A percentile compares a stretch with the other conserved stretches of the same genome.
These are phyloP conservation scores for Terrapene triunguis DNA, from an alignment of 2,113 vertebrate species.

Conservation along the genomic window DNA sequence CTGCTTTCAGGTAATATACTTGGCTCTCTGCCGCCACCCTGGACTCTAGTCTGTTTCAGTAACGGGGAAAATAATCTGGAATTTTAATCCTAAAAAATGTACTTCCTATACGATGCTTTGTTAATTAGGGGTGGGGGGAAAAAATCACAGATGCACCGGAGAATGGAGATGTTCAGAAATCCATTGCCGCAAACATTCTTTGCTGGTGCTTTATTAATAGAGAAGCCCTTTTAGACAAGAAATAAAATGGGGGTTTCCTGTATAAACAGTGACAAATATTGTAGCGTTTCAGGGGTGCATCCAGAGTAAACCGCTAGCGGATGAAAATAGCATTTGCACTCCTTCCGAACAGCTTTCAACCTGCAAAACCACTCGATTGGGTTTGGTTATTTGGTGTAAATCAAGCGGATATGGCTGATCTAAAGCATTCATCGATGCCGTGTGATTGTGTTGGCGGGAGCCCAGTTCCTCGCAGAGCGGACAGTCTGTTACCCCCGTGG, in stretches of 20 bases:
- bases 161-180: not conserved
- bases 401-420: rapidly evolving
- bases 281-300: not conserved
- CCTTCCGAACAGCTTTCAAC: no score
- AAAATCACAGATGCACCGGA: not conserved
- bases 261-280: not conserved
- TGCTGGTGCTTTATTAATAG: not conserved
- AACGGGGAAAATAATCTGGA: not conserved
- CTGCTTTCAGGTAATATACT: no score
- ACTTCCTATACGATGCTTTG: not conserved
- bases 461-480: no score
- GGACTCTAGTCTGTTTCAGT: not conserved
- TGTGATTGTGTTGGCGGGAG: no score
- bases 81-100: not conserved
- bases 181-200: not conserved
- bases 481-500: no score
- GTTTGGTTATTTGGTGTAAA: not conserved
- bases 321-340: no score
- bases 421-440: no score
- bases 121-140: not conserved
- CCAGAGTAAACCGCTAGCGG: not conserved
- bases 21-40: no score
- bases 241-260: no score
- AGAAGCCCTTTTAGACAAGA: not conserved
- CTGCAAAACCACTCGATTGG: no score